These are phyloP conservation scores for Petroica traversi DNA, from an alignment of 2,113 vertebrate genomes.

Conservation along the genomic window DNA sequence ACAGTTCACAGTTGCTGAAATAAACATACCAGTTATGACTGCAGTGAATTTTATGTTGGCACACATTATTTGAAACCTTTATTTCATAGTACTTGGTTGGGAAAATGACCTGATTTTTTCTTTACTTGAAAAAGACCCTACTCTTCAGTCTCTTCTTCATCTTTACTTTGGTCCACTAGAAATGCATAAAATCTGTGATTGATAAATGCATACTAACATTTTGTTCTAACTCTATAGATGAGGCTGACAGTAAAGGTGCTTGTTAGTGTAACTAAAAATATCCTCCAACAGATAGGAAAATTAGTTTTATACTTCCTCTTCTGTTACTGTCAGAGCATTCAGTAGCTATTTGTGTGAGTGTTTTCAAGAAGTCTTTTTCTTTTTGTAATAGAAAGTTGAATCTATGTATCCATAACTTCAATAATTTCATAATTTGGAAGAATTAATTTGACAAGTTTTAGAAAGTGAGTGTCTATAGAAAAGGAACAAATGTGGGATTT, in stretches of 20 bases:
- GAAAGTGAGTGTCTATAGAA: neutral
- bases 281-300: neutral
- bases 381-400: neutral
- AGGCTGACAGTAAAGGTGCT: neutral
- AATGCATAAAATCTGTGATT: neutral
- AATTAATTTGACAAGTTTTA: neutral
- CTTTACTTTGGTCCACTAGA: neutral
- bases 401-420: neutral
- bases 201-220: neutral
- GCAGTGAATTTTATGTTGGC: neutral
- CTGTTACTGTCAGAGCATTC: neutral
- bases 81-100: neutral
- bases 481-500: neutral
- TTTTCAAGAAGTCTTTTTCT: neutral
- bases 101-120: neutral
- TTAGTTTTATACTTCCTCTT: neutral
- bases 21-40: neutral
- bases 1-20: neutral
- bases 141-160: neutral
- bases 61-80: neutral
- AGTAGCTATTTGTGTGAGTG: neutral
- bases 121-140: neutral
- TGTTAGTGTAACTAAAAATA: slow-evolving; percentile 13
- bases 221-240: neutral
- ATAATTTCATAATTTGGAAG: neutral